Evolutionary conservation across 2,113 vertebrate genomes (phyloP).

Genomic region (Pollachius pollachius): DNA sequence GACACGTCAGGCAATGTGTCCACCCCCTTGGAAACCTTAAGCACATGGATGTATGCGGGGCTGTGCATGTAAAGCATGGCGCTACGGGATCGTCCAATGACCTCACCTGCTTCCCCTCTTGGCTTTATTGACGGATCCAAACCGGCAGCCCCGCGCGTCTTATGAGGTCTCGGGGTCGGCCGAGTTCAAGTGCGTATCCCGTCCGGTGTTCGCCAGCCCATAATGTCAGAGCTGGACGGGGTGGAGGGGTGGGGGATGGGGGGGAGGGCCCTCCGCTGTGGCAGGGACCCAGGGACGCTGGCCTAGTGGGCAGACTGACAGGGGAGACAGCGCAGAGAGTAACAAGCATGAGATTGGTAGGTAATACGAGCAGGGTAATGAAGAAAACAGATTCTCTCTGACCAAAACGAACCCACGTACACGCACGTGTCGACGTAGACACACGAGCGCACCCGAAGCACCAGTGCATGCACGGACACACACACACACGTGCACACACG

Average conservation of each 20-base stretch:
- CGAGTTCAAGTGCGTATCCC: slow-evolving; percentile 47
- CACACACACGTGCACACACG: slow-evolving; percentile 9
- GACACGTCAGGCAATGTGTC: too few relatives aligned
- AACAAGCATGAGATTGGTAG: slow-evolving; percentile 22
- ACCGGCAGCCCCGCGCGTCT: slow-evolving; percentile 9
- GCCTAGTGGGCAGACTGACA: slow-evolving; percentile 67
- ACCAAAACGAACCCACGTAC: slow-evolving; percentile 1
- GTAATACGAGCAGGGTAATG: slow-evolving; percentile 35
- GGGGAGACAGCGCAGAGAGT: slow-evolving; percentile 42
- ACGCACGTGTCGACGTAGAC: background rate
- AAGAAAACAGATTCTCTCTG: slow-evolving; percentile 51
- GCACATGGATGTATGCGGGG: too few relatives aligned
- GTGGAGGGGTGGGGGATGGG: slow-evolving; percentile 47
- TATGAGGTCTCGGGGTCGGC: slow-evolving; percentile 24
- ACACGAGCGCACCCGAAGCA: background rate
- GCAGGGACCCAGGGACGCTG: slow-evolving; percentile 53
- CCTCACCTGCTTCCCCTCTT: too few relatives aligned
- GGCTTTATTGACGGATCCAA: background rate
- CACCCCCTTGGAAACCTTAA: too few relatives aligned
- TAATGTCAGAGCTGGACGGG: slow-evolving; percentile 1
- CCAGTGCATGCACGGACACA: background rate
- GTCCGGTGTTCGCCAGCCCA: slow-evolving; percentile 40
- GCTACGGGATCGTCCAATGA: too few relatives aligned
- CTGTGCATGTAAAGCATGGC: too few relatives aligned
- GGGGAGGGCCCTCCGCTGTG: slow-evolving; percentile 53